phyloP scores from a whole-genome alignment of 92 coral and sea anemone genomes.

The Epizoanthus stellaris region DNA sequence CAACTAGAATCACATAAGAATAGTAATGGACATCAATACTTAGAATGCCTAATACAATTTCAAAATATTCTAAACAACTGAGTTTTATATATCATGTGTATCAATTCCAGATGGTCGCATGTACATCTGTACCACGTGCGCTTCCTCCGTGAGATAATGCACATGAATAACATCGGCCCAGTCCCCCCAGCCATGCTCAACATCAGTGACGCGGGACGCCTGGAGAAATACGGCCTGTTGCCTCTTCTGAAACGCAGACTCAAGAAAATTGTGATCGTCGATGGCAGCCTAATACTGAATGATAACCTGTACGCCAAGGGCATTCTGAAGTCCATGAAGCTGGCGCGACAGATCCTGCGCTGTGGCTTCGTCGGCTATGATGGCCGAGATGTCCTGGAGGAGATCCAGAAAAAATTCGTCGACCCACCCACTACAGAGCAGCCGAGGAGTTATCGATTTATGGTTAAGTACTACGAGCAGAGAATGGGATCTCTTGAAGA shows the following conservation, averaged over 20 bases:
- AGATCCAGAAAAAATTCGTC: constrained; percentile 67
- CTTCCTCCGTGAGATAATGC: constrained; percentile 69
- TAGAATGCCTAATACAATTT: no score
- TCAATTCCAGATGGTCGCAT: constrained; percentile 71
- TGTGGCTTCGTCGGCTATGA: constrained; percentile 76
- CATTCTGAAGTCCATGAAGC: constrained; percentile 64
- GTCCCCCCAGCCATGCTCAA: constrained; percentile 74
- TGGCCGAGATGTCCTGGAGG: constrained; percentile 73
- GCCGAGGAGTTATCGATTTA: constrained; percentile 79
- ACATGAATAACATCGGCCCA: constrained; percentile 71
- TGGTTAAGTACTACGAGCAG: constrained; percentile 71
- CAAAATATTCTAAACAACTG: no score
- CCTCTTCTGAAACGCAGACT: constrained; percentile 72
- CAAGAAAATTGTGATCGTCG: constrained; percentile 67
- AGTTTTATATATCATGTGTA: no score
- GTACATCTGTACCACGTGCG: constrained; percentile 81
- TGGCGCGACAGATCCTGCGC: constrained; percentile 61
- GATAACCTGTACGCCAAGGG: constrained; percentile 65
- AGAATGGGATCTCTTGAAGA: background rate
- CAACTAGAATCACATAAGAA: no score
- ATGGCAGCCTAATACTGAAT: constrained; percentile 65
- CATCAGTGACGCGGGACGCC: constrained; percentile 79
- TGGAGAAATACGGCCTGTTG: constrained; percentile 78
- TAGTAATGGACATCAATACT: no score
- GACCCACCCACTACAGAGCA: constrained; percentile 50